Evolutionary conservation across 2,113 vertebrate genomes (phyloP), one percentile per base, ranked within the genome.

Genomic region (Pelmatolapia mariae): DNA sequence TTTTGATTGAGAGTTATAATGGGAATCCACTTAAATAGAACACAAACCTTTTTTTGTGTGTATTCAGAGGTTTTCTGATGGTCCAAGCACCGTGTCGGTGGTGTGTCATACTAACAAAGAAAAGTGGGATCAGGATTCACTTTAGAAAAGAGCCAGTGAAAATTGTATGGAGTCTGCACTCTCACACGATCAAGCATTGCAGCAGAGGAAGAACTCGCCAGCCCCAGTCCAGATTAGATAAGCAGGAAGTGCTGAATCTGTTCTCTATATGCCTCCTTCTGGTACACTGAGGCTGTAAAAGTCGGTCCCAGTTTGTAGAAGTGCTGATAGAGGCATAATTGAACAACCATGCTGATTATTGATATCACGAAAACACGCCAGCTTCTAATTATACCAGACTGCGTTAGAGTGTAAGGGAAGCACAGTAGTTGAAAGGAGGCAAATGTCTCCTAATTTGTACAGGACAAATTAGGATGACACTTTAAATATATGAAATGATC

Each of bases 221-320:
- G 87, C 88, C 84, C 85, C 83, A 56, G 92, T 90, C 89, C 85
- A 93, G 96, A 96, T 96, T 95, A 96, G 96, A 97, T 96, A 96
- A 96, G 94, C 80, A 85, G 89, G 95, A 96, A 96, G 91, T 95
- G 96, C 96, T 96, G 96, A 96, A 95, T 96, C 81, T 94, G 94
- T 93, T 91, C 93, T 94, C 93, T 93, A 18, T 87, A 85, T 94
- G 82, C 92, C 89, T 92, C 78, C 84, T 91, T 83, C 50, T 84
- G 59, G 91, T 91, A 92, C 92, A 92, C 81, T 91, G 87, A 86
- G 92, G 91, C 95, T 86, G 87, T 94, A 90, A 93, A 95, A 95
- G 87, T 92, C 92, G 79, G 83, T 91, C 86, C 83, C 90, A 84
- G 89, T 93, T 92, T 90, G 92, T 78, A 84, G 89, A 95, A 95